phyloP scores from a whole-genome alignment of 2,888 invertebrate species.

The Acleris literana region DNA sequence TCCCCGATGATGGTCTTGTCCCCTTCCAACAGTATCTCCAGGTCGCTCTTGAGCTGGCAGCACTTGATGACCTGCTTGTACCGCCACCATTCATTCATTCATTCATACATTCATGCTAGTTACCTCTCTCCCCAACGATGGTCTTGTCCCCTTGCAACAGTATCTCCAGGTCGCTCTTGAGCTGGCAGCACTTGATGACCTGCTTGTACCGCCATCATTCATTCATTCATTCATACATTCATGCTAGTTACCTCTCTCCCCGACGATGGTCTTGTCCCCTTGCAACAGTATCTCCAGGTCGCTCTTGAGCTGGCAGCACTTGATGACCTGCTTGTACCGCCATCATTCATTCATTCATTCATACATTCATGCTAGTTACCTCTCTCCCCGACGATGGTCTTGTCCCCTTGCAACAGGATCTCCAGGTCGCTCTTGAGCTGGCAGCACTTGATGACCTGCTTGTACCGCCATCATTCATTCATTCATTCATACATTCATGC shows the following conservation, averaged over 20 bases:
- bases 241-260: conserved; percentile 81
- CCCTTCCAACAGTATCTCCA: conserved; percentile 85
- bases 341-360: no score
- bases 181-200: conserved; percentile 83
- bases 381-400: conserved; percentile 87
- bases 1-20: conserved; percentile 88
- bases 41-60: conserved; percentile 83
- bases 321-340: conserved; percentile 81
- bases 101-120: neutral
- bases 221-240: no score
- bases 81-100: no score
- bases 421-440: conserved; percentile 84
- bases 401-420: conserved; percentile 86
- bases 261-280: conserved; percentile 87
- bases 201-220: conserved; percentile 82
- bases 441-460: conserved; percentile 82
- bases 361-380: conserved; percentile 55
- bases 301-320: conserved; percentile 82
- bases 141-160: conserved; percentile 86
- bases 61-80: conserved; percentile 83
- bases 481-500: no score
- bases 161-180: conserved; percentile 84
- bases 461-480: no score
- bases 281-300: conserved; percentile 86
- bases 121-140: conserved; percentile 86